A percentile compares a stretch with the other conserved stretches of the same genome.
Conservation (phyloP, 2,888 invertebrate species). For the Acrobasis suavella region DNA sequence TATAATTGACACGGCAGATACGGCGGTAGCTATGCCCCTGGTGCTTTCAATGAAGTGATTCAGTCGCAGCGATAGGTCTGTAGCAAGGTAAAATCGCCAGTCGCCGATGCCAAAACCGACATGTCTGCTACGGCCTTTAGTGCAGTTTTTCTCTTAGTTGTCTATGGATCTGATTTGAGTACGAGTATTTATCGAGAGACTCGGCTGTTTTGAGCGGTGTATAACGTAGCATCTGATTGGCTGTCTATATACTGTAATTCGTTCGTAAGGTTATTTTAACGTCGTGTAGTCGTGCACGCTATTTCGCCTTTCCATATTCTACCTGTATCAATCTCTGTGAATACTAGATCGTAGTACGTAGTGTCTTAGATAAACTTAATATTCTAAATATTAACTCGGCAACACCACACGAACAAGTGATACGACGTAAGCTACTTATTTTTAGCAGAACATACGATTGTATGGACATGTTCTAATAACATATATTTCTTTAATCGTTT, state of each 20-base stretch:
- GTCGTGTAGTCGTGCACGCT: conserved; percentile 64
- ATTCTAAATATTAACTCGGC: conserved; percentile 78
- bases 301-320: conserved; percentile 73
- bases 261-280: conserved; percentile 42
- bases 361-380: conserved; percentile 78
- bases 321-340: conserved; percentile 77
- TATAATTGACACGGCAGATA: too few relatives aligned
- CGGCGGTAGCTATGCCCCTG: too few relatives aligned
- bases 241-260: conserved; percentile 48
- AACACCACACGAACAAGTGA: conserved; percentile 80
- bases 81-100: neutral
- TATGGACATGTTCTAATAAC: conserved; percentile 51
- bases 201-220: conserved; percentile 25
- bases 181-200: conserved; percentile 25
- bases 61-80: too few relatives aligned
- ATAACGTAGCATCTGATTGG: conserved; percentile 50
- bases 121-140: neutral
- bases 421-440: conserved; percentile 72
- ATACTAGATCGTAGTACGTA: conserved; percentile 77
- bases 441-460: conserved; percentile 57
- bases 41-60: too few relatives aligned
- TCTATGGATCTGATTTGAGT: conserved; percentile 26
- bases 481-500: conserved; percentile 71
- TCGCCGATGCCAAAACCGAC: neutral
- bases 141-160: conserved; percentile 19